phyloP scores from a whole-genome alignment of 1,140 invertebrate genomes.

The Tetramorium parvispinum region DNA sequence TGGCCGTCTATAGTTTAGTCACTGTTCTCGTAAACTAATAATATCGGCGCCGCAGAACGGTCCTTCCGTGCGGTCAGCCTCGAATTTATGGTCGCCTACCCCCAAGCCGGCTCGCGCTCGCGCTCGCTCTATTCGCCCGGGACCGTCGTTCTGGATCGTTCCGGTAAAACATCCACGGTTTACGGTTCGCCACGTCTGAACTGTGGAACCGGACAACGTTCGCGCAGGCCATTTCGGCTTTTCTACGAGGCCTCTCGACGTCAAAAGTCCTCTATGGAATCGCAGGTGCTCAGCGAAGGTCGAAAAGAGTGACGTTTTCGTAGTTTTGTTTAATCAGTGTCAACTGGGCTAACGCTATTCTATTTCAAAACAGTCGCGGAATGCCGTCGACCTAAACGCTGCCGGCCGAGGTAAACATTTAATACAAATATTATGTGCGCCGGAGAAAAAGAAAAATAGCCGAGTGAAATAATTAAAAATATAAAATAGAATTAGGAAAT shows the following conservation, averaged over 20 bases:
- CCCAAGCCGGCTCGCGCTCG: background rate
- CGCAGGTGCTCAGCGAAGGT: background rate
- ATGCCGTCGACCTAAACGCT: background rate
- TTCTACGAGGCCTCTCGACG: conserved; percentile 20
- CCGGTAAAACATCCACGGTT: conserved; percentile 45
- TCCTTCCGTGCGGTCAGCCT: conserved; percentile 74
- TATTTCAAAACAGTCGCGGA: conserved; percentile 4
- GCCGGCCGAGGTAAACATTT: background rate
- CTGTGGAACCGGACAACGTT: background rate
- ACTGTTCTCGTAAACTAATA: conserved; percentile 78
- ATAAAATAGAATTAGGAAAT: background rate
- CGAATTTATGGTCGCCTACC: conserved; percentile 71
- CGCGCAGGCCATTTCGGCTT: background rate
- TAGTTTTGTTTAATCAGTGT: background rate
- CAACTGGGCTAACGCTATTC: conserved; percentile 17
- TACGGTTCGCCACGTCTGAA: conserved; percentile 29
- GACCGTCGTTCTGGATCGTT: conserved; percentile 48
- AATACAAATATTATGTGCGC: background rate
- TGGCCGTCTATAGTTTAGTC: conserved; percentile 77
- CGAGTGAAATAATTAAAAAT: background rate
- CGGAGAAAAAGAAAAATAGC: background rate
- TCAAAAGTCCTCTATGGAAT: conserved; percentile 3
- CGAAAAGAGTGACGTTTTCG: background rate
- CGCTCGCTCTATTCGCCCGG: conserved; percentile 5
- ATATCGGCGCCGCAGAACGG: conserved; percentile 72